phyloP scores from a whole-genome alignment of 2,113 vertebrate species.

The Brachypodius melanocephalos region DNA sequence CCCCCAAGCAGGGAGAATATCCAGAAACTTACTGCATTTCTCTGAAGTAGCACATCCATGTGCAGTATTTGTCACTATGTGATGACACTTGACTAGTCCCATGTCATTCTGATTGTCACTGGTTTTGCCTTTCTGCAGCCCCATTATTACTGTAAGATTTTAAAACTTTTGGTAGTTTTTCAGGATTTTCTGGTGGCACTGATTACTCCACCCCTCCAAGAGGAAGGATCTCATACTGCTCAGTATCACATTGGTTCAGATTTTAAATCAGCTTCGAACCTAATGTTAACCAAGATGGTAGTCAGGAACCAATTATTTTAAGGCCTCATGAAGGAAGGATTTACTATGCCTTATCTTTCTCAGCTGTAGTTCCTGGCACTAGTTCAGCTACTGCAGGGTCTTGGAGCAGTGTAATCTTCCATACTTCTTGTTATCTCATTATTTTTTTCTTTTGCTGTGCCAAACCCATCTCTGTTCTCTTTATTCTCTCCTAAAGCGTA shows the following conservation, averaged over 20 bases:
- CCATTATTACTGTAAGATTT: neutral
- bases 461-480: neutral
- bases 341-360: neutral
- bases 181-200: neutral
- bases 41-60: neutral
- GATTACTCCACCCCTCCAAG: neutral
- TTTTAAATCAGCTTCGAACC: neutral
- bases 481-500: neutral
- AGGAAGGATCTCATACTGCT: neutral
- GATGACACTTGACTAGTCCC: neutral
- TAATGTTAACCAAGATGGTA: neutral
- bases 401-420: neutral
- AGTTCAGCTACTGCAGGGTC: neutral
- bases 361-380: neutral
- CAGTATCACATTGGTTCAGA: neutral
- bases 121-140: neutral
- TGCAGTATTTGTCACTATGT: neutral
- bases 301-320: conserved; percentile 3
- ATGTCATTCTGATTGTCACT: neutral
- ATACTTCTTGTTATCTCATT: neutral
- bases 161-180: neutral
- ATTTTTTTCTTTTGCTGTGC: neutral
- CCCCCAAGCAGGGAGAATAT: neutral
- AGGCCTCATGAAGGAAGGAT: neutral
- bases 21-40: neutral